Percentiles rank a stretch among this genome's conserved stretches.
Evolutionary conservation across 2,888 invertebrate species (phyloP).

Genomic region (Sesia bembeciformis): DNA sequence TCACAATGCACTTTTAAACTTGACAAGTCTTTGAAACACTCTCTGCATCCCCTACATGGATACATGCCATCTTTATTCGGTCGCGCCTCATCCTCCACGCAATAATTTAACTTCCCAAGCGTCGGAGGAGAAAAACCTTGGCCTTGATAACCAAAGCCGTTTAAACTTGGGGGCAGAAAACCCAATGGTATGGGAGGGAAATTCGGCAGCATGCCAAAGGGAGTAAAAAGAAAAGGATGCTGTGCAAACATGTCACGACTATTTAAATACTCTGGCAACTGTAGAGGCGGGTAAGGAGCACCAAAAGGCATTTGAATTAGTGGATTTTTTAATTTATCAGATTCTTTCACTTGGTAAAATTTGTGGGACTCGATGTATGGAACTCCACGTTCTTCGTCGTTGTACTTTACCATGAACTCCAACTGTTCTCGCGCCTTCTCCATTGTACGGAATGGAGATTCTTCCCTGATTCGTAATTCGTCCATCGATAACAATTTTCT

Average conservation of each 20-base stretch:
- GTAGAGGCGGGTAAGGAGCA: conserved; percentile 43
- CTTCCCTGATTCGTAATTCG: conserved; percentile 53
- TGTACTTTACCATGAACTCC: conserved; percentile 84
- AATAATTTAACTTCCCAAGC: conserved; percentile 68
- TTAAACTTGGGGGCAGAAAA: conserved; percentile 56
- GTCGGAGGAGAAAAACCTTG: conserved; percentile 47
- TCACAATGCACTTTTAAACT: conserved; percentile 84
- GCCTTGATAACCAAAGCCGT: conserved; percentile 51
- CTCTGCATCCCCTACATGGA: conserved; percentile 81
- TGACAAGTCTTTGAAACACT: conserved; percentile 75
- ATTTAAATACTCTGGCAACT: conserved; percentile 53
- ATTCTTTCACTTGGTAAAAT: conserved; percentile 52
- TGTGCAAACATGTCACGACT: conserved; percentile 58
- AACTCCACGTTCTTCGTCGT: conserved; percentile 79
- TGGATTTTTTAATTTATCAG: conserved; percentile 46
- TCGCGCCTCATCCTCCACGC: conserved; percentile 78
- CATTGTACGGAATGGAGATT: conserved; percentile 55
- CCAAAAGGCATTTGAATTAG: conserved; percentile 41
- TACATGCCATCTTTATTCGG: conserved; percentile 79
- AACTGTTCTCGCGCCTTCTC: conserved; percentile 81
- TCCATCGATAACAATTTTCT: conserved; percentile 88
- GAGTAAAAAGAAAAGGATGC: conserved; percentile 62
- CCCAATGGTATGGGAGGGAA: conserved; percentile 62
- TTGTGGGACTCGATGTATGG: conserved; percentile 73
- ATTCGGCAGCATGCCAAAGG: conserved; percentile 65